Evolutionary conservation across 1,140 invertebrate species (phyloP), one percentile per base, ranked within the genome.

Genomic region (Semibalanus balanoides): DNA sequence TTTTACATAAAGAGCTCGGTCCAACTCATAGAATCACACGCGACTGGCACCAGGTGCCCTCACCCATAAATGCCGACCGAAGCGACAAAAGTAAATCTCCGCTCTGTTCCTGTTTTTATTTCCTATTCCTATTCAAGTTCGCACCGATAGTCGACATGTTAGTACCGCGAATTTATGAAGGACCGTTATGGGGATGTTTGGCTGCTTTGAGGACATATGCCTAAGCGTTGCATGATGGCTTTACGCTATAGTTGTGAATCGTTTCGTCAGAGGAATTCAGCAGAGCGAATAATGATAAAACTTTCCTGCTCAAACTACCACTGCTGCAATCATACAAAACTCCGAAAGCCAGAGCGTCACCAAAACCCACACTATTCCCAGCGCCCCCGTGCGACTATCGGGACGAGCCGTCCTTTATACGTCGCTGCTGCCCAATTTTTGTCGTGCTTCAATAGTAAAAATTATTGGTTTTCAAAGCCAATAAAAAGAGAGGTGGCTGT

Each of bases 401-500:
- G 51, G 11, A 1, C 51, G 51, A 64, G 51, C 51, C 51, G 51
- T 64, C 51, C 51, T 25, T 64, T 64, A 7, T 64, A 25, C 22
- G 51, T 25, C 14, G 51, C 51, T 64, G 51, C 51, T 64, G 51
- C 51, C 51, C 51, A 64, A 64, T 64, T 64, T 64, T 64, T 64
- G 51, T 64, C 51, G 51, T 14, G 51, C 11, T 64, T 64, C 51
- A 64, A 64, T 64, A 64, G 51, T 64, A 64, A 64, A 64, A 64
- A 64, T 64, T 64, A 64, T 64, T 64, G 51, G 51, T 64, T 64
- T 64, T 64, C 51, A 64, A 64, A 64, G 51, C 51, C 51, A 64
- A 64, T 64, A 64, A 64, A 64, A 64, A 64, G 51, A 64, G 51
- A 64, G 51, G 51, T 64, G 51, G 51, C 22, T 25, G 51, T 25